Percentiles rank a stretch among this genome's conserved stretches.
These are phyloP conservation scores for Eubasilissa splendida DNA, from an alignment of 2,888 invertebrate genomes.

Conservation along the genomic window DNA sequence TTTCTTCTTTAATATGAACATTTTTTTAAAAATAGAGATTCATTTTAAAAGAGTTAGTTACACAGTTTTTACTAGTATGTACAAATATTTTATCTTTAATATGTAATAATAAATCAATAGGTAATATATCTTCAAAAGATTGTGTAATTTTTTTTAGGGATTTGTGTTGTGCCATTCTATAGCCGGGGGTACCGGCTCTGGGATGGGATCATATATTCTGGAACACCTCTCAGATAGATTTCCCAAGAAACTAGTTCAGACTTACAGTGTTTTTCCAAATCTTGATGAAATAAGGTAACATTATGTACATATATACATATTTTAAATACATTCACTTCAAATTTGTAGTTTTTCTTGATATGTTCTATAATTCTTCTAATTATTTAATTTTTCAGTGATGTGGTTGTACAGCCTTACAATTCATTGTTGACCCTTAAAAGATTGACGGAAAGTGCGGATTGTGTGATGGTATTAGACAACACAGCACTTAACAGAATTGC, in stretches of 20 bases:
- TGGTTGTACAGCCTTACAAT: slow-evolving; percentile 97
- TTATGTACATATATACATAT: not conserved
- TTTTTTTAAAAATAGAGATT: no score
- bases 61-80: no score
- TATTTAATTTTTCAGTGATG: slow-evolving; percentile 79
- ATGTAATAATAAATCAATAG: no score
- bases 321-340: not conserved
- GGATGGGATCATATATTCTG: slow-evolving; percentile 97
- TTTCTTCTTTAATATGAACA: no score
- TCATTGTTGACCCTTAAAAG: slow-evolving; percentile 95
- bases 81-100: no score
- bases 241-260: slow-evolving; percentile 97
- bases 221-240: slow-evolving; percentile 93
- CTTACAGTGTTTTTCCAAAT: slow-evolving; percentile 99
- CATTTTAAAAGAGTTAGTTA: no score
- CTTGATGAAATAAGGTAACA: slow-evolving; percentile 90
- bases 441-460: slow-evolving; percentile 95
- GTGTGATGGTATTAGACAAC: slow-evolving; percentile 97
- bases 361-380: not conserved
- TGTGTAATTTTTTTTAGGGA: slow-evolving; percentile 74
- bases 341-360: no score
- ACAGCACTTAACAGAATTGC: slow-evolving; percentile 96
- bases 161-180: slow-evolving; percentile 99
- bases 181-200: slow-evolving; percentile 99
- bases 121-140: not conserved